Percentiles rank a stretch among this genome's conserved stretches.
Conservation (phyloP, 2,888 invertebrate species). For the Drosophila macrospina region DNA sequence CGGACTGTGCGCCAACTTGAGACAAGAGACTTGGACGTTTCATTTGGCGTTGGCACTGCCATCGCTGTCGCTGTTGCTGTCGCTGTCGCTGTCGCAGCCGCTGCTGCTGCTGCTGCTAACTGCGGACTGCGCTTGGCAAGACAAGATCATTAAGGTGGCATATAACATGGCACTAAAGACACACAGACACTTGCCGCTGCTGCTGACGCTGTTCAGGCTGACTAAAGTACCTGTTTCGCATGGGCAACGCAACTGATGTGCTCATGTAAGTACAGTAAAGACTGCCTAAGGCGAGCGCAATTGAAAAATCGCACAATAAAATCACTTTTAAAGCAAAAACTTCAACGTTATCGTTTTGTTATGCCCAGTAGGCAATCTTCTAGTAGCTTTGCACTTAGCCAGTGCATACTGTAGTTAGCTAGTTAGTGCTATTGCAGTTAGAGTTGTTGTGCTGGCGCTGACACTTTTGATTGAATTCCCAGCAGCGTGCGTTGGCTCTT, state of each 20-base stretch:
- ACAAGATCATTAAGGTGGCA: constrained; percentile 85
- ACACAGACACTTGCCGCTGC: constrained; percentile 77
- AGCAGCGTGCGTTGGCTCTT: constrained; percentile 68
- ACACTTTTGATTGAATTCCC: constrained; percentile 84
- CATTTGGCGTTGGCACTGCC: constrained; percentile 28
- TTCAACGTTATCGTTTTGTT: too few species aligned
- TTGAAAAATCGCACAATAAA: neutral
- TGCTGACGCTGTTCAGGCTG: constrained; percentile 62
- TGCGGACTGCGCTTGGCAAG: constrained; percentile 65
- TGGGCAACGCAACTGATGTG: constrained; percentile 30
- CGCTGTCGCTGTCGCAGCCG: constrained; percentile 16
- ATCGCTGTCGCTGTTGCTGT: constrained; percentile 15
- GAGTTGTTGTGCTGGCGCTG: constrained; percentile 75
- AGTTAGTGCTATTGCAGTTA: constrained; percentile 69
- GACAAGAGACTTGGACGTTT: constrained; percentile 50
- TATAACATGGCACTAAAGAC: constrained; percentile 81
- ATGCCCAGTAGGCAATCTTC: too few species aligned
- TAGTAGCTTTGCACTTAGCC: neutral
- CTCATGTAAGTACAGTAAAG: constrained; percentile 47
- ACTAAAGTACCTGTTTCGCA: constrained; percentile 78
- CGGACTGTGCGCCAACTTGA: constrained; percentile 51
- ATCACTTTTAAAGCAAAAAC: too few species aligned
- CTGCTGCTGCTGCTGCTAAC: constrained; percentile 29
- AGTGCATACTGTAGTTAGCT: constrained; percentile 46
- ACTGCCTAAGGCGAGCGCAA: constrained; percentile 6